Conservation (phyloP, 2,113 vertebrate species). For the Brienomyrus longianalis region DNA sequence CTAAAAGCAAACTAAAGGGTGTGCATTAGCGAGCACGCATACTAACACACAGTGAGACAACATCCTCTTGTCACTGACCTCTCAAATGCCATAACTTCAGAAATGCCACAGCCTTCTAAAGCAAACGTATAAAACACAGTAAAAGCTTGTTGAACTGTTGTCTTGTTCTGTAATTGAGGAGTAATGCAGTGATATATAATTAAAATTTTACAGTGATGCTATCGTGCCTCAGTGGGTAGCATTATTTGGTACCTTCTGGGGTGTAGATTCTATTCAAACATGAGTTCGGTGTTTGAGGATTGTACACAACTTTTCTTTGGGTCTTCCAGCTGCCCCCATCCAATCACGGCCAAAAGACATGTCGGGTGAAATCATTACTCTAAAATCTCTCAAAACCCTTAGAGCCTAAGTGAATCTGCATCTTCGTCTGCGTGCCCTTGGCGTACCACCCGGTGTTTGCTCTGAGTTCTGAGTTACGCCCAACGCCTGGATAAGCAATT, state of each 20-base stretch:
- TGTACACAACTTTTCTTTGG: background rate
- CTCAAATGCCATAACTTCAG: background rate
- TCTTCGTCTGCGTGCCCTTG: background rate
- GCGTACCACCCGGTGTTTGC: background rate
- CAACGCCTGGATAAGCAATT: background rate
- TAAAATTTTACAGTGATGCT: background rate
- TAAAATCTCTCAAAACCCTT: background rate
- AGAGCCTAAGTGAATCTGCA: background rate
- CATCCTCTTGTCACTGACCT: background rate
- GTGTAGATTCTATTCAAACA: background rate
- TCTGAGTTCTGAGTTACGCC: background rate
- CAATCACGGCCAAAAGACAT: background rate
- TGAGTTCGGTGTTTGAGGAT: background rate
- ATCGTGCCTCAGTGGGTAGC: background rate
- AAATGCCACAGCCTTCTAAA: background rate
- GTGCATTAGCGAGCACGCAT: background rate
- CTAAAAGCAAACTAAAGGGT: background rate
- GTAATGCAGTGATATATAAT: background rate
- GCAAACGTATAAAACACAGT: background rate
- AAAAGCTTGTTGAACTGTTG: background rate
- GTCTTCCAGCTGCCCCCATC: background rate
- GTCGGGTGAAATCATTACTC: background rate
- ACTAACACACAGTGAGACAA: background rate
- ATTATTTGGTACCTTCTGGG: background rate
- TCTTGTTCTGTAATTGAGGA: background rate